Percentiles rank a stretch among this genome's conserved stretches.
Conservation (phyloP, 2,113 vertebrate genomes). For the Cairina moschata region DNA sequence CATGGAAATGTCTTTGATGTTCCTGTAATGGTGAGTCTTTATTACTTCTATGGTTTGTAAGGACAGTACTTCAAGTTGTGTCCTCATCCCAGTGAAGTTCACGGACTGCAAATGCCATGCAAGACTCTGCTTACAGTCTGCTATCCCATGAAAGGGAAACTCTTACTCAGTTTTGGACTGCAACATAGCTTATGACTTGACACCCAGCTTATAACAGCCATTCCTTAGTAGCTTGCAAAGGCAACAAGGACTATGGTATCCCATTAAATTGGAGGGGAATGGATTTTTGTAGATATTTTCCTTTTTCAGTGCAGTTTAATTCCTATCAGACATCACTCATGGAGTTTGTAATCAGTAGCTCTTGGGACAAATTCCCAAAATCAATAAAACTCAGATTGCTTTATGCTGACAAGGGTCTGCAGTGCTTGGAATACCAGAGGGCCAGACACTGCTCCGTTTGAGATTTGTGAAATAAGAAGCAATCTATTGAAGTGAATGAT, state of each 20-base stretch:
- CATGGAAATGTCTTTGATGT: background rate
- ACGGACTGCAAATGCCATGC: background rate
- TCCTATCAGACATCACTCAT: slow-evolving; percentile 19
- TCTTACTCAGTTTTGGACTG: background rate
- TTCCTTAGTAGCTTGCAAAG: background rate
- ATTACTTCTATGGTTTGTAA: background rate
- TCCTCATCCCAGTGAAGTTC: background rate
- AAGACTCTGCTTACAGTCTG: background rate
- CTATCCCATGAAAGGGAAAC: background rate
- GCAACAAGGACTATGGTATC: background rate
- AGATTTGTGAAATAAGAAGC: background rate
- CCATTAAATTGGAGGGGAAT: background rate
- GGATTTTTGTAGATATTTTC: slow-evolving; percentile 10
- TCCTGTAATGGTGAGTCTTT: background rate
- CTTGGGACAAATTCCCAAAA: slow-evolving; percentile 30
- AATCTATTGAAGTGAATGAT: background rate
- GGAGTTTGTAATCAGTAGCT: slow-evolving; percentile 12
- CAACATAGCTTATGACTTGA: background rate
- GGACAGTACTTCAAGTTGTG: background rate
- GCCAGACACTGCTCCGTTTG: background rate
- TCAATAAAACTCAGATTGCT: background rate
- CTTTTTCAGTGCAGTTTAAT: background rate
- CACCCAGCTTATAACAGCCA: background rate
- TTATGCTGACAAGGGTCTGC: background rate
- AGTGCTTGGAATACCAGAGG: background rate